Percentiles rank a stretch among this genome's conserved stretches.
Conservation (phyloP, 1,140 invertebrate species). For the Oncopeltus fasciatus region DNA sequence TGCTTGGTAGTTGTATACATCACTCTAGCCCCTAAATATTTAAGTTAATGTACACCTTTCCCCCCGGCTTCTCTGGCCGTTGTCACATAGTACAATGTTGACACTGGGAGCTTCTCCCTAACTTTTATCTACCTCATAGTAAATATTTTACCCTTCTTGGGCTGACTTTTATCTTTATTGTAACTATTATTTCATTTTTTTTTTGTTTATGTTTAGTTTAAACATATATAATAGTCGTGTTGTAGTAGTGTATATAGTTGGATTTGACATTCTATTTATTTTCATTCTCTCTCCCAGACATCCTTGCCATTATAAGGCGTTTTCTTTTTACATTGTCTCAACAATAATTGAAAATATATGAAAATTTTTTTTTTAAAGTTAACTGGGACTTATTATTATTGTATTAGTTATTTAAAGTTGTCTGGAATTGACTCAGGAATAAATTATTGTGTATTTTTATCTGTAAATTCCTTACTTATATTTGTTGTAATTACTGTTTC, state of each 20-base stretch:
- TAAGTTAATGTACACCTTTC: not conserved
- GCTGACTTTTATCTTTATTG: not conserved
- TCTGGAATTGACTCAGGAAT: not conserved
- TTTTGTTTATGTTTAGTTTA: not conserved
- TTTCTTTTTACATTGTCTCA: not conserved
- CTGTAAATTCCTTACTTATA: conserved; percentile 1
- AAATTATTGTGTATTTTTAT: conserved; percentile 1
- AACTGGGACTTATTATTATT: not conserved
- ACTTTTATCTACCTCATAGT: conserved; percentile 8
- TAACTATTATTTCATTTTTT: conserved; percentile 3
- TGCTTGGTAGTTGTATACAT: not conserved
- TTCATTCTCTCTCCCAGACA: not conserved
- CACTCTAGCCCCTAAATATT: conserved; percentile 1
- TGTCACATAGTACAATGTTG: conserved; percentile 1
- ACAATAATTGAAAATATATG: not conserved
- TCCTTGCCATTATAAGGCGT: not conserved
- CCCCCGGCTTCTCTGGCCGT: not conserved
- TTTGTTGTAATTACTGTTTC: not conserved
- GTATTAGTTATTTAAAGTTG: not conserved
- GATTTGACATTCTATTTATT: not conserved
- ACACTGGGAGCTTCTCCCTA: not conserved
- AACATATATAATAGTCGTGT: too few relatives aligned
- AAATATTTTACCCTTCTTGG: not conserved
- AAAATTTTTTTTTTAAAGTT: not conserved
- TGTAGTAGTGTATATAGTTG: conserved; percentile 2